Evolutionary conservation across 2,888 invertebrate species (phyloP).

Genomic region (Drosophila mimetica): DNA sequence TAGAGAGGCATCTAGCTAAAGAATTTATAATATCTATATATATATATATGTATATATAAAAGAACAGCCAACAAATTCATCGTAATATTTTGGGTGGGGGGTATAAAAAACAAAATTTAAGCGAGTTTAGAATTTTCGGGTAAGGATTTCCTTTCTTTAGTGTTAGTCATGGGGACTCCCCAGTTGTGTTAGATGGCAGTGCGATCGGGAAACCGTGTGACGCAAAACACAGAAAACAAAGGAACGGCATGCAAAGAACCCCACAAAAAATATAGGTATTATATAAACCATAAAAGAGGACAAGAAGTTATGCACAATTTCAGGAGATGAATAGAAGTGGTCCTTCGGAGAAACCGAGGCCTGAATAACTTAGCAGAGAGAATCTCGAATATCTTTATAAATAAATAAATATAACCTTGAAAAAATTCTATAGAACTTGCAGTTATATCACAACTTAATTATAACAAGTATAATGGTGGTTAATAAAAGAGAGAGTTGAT

Average conservation of each 20-base stretch:
- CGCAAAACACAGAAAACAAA: constrained; percentile 33
- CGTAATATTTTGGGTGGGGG: not conserved
- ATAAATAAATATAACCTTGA: no score
- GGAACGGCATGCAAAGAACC: constrained; percentile 24
- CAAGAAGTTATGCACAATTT: constrained; percentile 11
- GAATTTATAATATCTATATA: constrained; percentile 21
- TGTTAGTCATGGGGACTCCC: constrained; percentile 3
- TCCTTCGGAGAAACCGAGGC: constrained; percentile 21
- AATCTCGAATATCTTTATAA: not conserved
- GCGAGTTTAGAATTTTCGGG: constrained; percentile 1
- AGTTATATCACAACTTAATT: no score
- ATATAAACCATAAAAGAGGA: constrained; percentile 23
- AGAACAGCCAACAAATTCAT: no score
- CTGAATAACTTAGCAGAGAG: constrained; percentile 3
- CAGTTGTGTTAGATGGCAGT: constrained; percentile 26
- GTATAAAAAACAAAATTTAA: constrained; percentile 4
- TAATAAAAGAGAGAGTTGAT: no score
- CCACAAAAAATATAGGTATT: constrained; percentile 13
- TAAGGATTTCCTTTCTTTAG: not conserved
- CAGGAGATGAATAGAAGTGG: not conserved
- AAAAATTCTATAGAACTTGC: no score
- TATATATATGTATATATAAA: no score
- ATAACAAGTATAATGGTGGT: no score
- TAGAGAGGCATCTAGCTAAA: constrained; percentile 26
- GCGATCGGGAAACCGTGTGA: constrained; percentile 17